These are phyloP conservation scores for Phrynocephalus forsythii DNA, from an alignment of 2,797 vertebrate species.

Conservation along the genomic window DNA sequence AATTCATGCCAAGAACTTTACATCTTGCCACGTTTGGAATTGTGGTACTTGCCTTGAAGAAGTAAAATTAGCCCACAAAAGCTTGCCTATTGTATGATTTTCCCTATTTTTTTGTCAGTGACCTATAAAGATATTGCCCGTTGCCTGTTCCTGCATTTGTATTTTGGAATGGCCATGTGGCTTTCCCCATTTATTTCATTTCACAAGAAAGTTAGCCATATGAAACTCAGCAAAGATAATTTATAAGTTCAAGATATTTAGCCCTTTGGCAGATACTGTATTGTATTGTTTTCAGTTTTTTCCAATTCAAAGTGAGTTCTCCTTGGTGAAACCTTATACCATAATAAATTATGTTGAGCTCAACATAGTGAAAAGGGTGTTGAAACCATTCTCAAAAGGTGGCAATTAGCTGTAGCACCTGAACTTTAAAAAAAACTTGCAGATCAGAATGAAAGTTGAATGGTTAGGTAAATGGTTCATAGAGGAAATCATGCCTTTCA, in stretches of 20 bases:
- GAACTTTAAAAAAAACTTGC: not conserved
- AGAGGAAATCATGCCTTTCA: constrained; percentile 20
- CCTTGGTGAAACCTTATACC: not conserved
- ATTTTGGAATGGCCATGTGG: too few relatives aligned
- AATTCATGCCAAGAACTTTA: too few relatives aligned
- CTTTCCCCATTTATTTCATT: too few relatives aligned
- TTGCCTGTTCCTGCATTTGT: too few relatives aligned
- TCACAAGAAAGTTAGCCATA: not conserved
- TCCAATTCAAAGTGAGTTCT: too few relatives aligned
- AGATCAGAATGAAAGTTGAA: not conserved
- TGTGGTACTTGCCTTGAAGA: too few relatives aligned
- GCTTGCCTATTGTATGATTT: too few relatives aligned
- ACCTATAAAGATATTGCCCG: too few relatives aligned
- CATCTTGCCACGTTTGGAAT: too few relatives aligned
- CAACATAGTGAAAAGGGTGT: not conserved
- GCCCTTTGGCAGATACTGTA: not conserved
- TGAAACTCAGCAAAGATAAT: not conserved
- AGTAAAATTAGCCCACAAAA: too few relatives aligned
- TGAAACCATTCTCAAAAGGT: not conserved
- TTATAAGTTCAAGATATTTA: not conserved
- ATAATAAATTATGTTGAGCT: not conserved
- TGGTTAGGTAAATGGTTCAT: constrained; percentile 23
- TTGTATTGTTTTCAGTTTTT: too few relatives aligned
- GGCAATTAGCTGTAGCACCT: not conserved
- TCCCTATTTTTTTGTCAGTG: too few relatives aligned